Base-by-base conservation (phyloP, 1,140 invertebrate genomes). In the Bombus pascuorum region DNA sequence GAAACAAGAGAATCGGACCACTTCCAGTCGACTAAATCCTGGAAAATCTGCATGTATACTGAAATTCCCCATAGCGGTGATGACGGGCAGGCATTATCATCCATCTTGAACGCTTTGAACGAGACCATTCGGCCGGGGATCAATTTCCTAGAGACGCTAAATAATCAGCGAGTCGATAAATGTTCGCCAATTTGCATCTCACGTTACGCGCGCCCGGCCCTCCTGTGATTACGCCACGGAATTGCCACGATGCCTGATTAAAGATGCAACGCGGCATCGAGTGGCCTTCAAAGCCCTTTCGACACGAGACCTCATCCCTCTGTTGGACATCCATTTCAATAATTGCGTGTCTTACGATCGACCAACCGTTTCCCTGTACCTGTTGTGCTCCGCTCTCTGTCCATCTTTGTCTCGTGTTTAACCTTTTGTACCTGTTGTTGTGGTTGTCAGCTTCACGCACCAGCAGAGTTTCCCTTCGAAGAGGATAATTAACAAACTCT, bases 131-230 rank as follows among this genome's bases (percentile, higher is more conserved):
- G 32, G 65, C 65, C 65, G 32, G 42, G 44, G 59, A 83, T 77
- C 73, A 68, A 83, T 83, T 77, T 83, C 73, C 81, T 32, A 15
- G 25, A 68, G 73, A 77, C 44, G 74, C 81, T 77, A 83, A 83
- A 83, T 83, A 78, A 83, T 83, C 72, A 70, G 73, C 39, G 34
- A 39, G n/a, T 78, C 81, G 81, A 78, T 83, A 68, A 78, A 78
- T 83, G 81, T 83, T 34, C 22, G 44, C 44, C 74, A 83, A 83
- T 83, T 83, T 83, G 74, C 81, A 78, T 83, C 74, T 83, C 81
- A 42, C 44, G 74, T 78, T 78, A 42, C 81, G 34, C 25, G 34
- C 28, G 3, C 28, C 12, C 10, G 62, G 44, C 18, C 32, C 81
- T 76, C 62, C 65, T 78, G 81, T 78, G 81, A 83, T 83, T 78